Base-by-base conservation (phyloP, 2,113 vertebrate genomes). In the Mormoops blainvillei region DNA sequence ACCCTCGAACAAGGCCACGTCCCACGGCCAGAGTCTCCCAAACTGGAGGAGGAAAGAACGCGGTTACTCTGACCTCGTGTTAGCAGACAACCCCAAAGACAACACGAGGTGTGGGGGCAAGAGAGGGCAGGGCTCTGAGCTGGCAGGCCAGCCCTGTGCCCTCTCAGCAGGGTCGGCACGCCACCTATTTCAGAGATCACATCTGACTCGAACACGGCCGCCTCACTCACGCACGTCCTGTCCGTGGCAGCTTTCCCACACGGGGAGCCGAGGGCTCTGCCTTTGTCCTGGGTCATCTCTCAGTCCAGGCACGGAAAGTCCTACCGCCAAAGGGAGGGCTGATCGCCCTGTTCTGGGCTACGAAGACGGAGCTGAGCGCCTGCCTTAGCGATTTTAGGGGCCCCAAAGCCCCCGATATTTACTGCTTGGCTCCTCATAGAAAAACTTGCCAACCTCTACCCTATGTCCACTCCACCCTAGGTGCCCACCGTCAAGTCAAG, bases 31-130 rank as follows among this genome's bases (percentile, higher is more conserved):
- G 41, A 28, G 16, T 48, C 56, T 65, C 43, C 19, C 70, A 43
- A 26, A 36, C 19, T 41, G 67, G 41, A 28, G 36, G 36, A 33
- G 31, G 28, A 38, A n/a, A 33, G 22, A 71, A 24, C 15, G 85
- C 20, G 1, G 28, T 4, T 11, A 36, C 8, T 19, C 2, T 0
- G 4, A 45, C 12, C 22, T 52, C 2, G 3, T 13, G 7, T n/a
- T 15, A 58, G 41, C 54, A 50, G 61, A n/a, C 31, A 50, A 50
- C 68, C 31, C 3, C 5, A 0, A 1, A 10, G 70, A 13, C 3
- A 18, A 36, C 52, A 31, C 36, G 11, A 36, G 38, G 7, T 13
- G 7, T 0, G 2, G 13, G 20, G 33, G 52, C 50, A 36, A 10
- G 18, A 18, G 68, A 0, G 0, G 28, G 48, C 38, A 33, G 14